A percentile compares a stretch with the other conserved stretches of the same genome.
Conservation (phyloP, 1,140 invertebrate species). For the Neodiprion fabricii region DNA sequence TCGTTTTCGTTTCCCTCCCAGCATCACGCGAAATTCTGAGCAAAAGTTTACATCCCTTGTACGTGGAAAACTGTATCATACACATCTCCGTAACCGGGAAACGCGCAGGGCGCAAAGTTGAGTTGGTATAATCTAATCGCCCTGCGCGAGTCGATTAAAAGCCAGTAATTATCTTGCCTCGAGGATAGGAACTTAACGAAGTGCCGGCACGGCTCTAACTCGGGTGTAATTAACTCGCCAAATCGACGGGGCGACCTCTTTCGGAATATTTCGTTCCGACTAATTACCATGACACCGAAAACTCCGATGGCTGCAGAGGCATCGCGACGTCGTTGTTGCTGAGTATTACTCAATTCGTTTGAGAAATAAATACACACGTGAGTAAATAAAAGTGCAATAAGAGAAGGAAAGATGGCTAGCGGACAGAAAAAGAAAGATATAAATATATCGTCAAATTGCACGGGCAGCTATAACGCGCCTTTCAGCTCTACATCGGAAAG, state of each 20-base stretch:
- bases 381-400: conserved; percentile 14
- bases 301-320: not conserved
- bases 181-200: not conserved
- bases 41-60: no score
- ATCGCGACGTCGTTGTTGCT: not conserved
- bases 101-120: not conserved
- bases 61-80: no score
- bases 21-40: no score
- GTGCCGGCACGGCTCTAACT: not conserved
- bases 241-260: conserved; percentile 1
- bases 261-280: not conserved
- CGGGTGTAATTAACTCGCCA: not conserved
- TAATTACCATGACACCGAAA: not conserved
- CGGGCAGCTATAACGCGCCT: conserved; percentile 8
- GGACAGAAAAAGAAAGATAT: not conserved
- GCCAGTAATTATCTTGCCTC: conserved; percentile 20
- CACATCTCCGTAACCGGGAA: no score
- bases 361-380: not conserved
- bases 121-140: conserved; percentile 45
- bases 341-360: not conserved
- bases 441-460: not conserved
- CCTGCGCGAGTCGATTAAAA: conserved; percentile 41
- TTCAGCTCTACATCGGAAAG: conserved; percentile 5
- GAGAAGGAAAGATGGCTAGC: conserved; percentile 8
- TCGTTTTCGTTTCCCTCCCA: no score